Percentiles rank a stretch among this genome's conserved stretches.
These are phyloP conservation scores for Rhynchopsitta pachyrhyncha DNA, from an alignment of 2,113 vertebrate species.

Conservation along the genomic window DNA sequence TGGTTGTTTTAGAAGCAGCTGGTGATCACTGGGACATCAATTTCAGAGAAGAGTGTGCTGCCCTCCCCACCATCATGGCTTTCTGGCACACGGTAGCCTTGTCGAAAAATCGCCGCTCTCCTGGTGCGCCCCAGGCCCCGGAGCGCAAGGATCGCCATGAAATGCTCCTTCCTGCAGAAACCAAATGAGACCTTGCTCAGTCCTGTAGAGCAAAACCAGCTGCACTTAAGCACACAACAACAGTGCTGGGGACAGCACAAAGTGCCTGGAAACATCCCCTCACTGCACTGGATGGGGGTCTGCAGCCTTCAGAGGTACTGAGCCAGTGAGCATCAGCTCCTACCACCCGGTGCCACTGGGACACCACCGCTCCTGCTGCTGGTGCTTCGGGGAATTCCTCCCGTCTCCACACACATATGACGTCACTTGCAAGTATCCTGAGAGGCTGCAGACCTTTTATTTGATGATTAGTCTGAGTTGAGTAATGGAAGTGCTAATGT, in stretches of 20 bases:
- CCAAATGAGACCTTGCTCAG: not conserved
- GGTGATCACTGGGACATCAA: not conserved
- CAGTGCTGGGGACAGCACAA: not conserved
- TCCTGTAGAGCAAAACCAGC: not conserved
- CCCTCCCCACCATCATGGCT: fast-evolving
- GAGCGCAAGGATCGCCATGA: not conserved
- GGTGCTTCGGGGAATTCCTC: not conserved
- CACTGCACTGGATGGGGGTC: fast-evolving
- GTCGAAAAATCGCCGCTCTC: not conserved
- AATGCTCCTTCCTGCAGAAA: conserved; percentile 54
- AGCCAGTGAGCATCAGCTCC: not conserved
- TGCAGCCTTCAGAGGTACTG: not conserved
- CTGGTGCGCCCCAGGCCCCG: not conserved
- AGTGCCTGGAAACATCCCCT: fast-evolving
- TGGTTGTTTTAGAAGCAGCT: conserved; percentile 30
- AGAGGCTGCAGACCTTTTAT: conserved; percentile 5
- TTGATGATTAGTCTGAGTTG: conserved; percentile 32
- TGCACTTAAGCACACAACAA: not conserved
- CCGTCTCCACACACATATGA: fast-evolving
- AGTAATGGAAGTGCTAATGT: conserved; percentile 33
- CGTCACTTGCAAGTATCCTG: not conserved
- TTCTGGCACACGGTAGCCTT: not conserved
- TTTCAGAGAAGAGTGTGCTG: conserved; percentile 22
- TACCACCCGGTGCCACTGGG: not conserved
- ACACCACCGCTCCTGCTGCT: not conserved